Conservation (phyloP, 2,888 invertebrate species). For the Ormyrus labotus region DNA sequence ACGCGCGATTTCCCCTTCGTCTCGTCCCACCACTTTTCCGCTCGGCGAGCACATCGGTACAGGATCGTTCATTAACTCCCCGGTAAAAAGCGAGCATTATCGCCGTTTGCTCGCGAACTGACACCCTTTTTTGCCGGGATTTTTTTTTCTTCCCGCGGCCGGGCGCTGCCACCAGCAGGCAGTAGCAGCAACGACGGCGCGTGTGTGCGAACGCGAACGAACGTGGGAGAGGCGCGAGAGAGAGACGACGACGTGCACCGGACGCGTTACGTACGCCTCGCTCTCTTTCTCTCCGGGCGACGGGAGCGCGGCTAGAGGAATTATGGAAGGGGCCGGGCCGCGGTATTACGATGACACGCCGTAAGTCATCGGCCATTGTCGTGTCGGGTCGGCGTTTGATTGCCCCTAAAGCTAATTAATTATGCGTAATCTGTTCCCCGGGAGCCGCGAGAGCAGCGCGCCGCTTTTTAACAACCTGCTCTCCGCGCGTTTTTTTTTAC, state of each 20-base stretch:
- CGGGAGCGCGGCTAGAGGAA: background rate
- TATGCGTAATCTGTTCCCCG: background rate
- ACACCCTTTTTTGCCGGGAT: conserved; percentile 57
- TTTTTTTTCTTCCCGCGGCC: conserved; percentile 22
- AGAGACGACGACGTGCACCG: conserved; percentile 6
- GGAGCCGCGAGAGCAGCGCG: background rate
- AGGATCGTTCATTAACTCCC: conserved; percentile 68
- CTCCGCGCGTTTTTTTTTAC: background rate
- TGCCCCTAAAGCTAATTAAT: conserved; percentile 14
- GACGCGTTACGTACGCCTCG: no score
- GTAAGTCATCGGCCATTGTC: conserved; percentile 16
- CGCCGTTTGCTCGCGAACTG: conserved; percentile 61
- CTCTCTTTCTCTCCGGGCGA: no score
- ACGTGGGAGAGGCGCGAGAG: background rate
- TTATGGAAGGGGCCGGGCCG: background rate
- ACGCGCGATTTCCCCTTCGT: conserved; percentile 68
- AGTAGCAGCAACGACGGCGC: background rate
- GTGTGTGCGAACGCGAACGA: no score
- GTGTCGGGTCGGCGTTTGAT: background rate
- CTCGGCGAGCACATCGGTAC: conserved; percentile 68
- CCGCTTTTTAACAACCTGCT: background rate
- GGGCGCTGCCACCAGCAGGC: background rate
- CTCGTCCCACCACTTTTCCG: conserved; percentile 72
- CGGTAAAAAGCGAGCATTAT: conserved; percentile 66
- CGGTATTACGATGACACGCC: conserved; percentile 23